These are phyloP conservation scores for Danionella dracula DNA, from an alignment of 2,797 vertebrate genomes.

Conservation along the genomic window DNA sequence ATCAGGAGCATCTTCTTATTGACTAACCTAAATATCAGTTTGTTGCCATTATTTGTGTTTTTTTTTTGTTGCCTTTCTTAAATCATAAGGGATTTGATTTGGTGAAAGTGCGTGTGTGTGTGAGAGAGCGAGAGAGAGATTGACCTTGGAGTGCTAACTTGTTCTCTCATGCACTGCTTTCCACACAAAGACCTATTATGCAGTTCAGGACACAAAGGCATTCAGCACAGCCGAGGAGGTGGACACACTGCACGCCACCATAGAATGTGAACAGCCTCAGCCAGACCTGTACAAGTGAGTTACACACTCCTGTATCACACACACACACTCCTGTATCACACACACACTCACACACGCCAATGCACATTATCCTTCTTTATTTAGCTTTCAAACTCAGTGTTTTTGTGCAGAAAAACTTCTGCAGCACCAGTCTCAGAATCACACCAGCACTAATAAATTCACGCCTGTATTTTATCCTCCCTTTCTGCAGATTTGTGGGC, in stretches of 20 bases:
- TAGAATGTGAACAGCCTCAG: conserved; percentile 97
- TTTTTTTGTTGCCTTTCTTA: no score
- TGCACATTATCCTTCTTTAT: background rate
- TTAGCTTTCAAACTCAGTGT: conserved; percentile 1
- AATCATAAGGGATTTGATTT: no score
- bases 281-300: conserved; percentile 97
- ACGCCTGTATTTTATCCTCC: conserved; percentile 18
- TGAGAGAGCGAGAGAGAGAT: background rate
- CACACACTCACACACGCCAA: no score
- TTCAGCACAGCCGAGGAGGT: conserved; percentile 84
- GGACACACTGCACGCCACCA: conserved; percentile 81
- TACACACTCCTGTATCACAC: background rate
- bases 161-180: background rate
- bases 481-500: conserved; percentile 83
- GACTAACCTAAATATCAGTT: no score
- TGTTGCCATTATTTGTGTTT: no score
- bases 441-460: conserved; percentile 12
- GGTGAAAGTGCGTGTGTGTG: background rate
- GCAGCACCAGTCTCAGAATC: conserved; percentile 20
- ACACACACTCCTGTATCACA: conserved; percentile 12
- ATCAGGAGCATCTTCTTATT: no score
- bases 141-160: background rate
- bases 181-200: conserved; percentile 83
- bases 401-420: background rate
- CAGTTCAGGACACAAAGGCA: conserved; percentile 91